phyloP scores from a whole-genome alignment of 2,888 invertebrate genomes.

The Scelioninae gen. 1 region DNA sequence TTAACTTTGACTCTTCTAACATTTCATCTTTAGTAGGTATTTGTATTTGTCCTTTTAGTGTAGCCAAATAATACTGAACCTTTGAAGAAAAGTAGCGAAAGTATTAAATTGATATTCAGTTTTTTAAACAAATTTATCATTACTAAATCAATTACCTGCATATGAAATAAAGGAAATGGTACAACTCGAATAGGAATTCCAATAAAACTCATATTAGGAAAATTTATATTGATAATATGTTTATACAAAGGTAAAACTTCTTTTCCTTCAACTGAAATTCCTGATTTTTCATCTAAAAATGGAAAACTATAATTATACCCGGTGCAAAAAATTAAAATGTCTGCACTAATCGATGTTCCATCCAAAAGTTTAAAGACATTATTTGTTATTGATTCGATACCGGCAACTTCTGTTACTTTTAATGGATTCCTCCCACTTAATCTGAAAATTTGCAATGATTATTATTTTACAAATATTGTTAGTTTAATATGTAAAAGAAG shows the following conservation, averaged over 20 bases:
- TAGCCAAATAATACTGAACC: conserved; percentile 87
- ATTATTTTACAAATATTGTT: not conserved
- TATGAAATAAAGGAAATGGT: conserved; percentile 89
- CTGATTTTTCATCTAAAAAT: conserved; percentile 88
- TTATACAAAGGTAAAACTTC: conserved; percentile 90
- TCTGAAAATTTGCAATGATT: conserved; percentile 62
- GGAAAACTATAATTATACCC: conserved; percentile 90
- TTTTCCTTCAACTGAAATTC: conserved; percentile 87
- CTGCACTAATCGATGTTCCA: conserved; percentile 86
- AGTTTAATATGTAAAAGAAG: too few species aligned
- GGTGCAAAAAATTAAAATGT: conserved; percentile 90
- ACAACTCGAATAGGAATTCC: conserved; percentile 89
- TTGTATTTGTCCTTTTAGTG: conserved; percentile 86
- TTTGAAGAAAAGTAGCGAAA: conserved; percentile 78
- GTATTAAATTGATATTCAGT: not conserved
- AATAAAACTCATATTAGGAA: conserved; percentile 90
- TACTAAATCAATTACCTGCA: conserved; percentile 86
- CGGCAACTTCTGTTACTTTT: conserved; percentile 86
- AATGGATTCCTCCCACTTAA: conserved; percentile 85
- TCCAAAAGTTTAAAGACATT: conserved; percentile 87
- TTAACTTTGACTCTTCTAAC: conserved; percentile 86
- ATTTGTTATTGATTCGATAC: conserved; percentile 85
- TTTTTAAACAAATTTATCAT: not conserved
- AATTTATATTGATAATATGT: conserved; percentile 90
- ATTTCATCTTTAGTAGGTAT: conserved; percentile 88